Base-by-base conservation (phyloP, 2,113 vertebrate genomes). In the Turnix velox region DNA sequence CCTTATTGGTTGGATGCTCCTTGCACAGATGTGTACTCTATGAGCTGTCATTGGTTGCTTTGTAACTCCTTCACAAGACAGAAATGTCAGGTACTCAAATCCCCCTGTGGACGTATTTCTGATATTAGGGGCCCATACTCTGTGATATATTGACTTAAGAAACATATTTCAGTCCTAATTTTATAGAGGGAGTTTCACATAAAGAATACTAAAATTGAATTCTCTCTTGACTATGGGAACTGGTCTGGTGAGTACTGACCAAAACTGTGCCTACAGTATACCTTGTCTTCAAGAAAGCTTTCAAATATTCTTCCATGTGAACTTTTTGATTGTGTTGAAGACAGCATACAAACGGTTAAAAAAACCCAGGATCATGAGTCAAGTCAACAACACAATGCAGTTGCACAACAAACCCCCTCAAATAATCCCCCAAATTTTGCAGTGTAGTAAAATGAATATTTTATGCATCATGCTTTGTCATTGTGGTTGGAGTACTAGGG, bases 391-490 rank as follows among this genome's bases (percentile, higher is more conserved):
- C 57, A 72, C 2, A 61, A 82, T 75, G 52, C n/a, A 40, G 40
- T 91, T 78, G 10, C 81, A 80, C 27, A 87, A 82, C 39, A 85
- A 18, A 1, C 3, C 14, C 59, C 39, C 61, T 48, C 18, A 24
- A 84, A 66, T n/a, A n/a, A n/a, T n/a, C n/a, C n/a, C n/a, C 30
- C 9, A 71, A 48, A 79, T 94, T 89, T 91, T 89, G 61, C 81
- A 87, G 65, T 37, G 22, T 37, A 48, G 43, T 7, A 87, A 81
- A 78, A 78, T 11, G 14, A 87, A 43, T 61, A 12, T 68, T 93
- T 79, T 81, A 28, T 31, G 37, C 51, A 65, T 31, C 84, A 39
- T 61, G 48, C 52, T 78, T 43, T 23, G n/a, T 15, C 31, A 68
- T 65, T 45, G 39, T 33, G 51, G 27, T 22, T 57, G 51, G 65